Conservation (phyloP, 53 echinoderm and acorn worm species). For the Arbacia lixula region DNA sequence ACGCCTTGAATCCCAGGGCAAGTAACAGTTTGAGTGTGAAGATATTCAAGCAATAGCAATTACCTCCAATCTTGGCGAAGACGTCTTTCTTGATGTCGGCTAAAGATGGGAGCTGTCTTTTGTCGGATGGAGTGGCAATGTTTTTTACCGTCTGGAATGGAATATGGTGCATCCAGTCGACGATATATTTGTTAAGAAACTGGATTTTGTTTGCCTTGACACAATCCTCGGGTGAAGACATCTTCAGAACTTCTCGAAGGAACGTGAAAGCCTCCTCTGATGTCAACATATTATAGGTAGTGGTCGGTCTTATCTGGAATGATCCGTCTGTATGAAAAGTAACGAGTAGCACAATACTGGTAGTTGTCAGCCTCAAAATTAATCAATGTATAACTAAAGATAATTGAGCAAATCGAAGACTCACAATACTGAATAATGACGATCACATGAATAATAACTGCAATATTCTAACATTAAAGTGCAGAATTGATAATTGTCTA, state of each 20-base stretch:
- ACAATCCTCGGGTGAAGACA: not conserved
- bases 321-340: too few species aligned
- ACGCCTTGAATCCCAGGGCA: constrained; percentile 15
- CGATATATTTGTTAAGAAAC: not conserved
- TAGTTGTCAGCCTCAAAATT: too few species aligned
- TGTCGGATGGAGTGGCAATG: not conserved
- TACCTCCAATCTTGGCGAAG: constrained; percentile 13
- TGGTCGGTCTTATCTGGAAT: too few species aligned
- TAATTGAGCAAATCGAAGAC: too few species aligned
- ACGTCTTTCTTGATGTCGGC: constrained; percentile 10
- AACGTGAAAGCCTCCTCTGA: not conserved
- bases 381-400: too few species aligned
- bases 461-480: too few species aligned
- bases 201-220: not conserved
- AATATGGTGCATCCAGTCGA: constrained; percentile 2
- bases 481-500: too few species aligned
- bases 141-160: not conserved
- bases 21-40: constrained; percentile 6
- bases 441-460: too few species aligned
- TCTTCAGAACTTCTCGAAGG: not conserved
- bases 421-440: too few species aligned
- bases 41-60: constrained; percentile 35
- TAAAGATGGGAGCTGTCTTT: not conserved
- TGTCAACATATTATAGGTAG: too few species aligned
- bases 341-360: too few species aligned